Conservation (phyloP, 2,888 invertebrate genomes). For the Archips crataeganus region DNA sequence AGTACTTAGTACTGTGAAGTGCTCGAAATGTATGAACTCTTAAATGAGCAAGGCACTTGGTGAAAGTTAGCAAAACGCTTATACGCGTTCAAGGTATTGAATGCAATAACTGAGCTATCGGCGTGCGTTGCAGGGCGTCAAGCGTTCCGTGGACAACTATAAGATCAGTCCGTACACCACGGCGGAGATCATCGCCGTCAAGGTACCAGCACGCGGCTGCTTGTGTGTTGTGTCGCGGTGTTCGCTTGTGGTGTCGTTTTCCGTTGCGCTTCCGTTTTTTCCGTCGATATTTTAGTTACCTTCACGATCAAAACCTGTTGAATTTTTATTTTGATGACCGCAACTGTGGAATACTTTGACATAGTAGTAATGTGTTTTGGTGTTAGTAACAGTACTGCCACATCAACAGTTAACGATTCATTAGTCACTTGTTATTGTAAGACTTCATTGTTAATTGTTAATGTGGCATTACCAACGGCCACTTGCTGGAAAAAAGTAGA, state of each 20-base stretch:
- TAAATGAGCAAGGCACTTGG: no score
- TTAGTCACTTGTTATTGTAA: not conserved
- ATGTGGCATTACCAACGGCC: not conserved
- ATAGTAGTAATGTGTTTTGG: not conserved
- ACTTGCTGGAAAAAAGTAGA: no score
- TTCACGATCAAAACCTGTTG: not conserved
- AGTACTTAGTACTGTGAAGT: no score
- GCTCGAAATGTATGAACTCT: no score
- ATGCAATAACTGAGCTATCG: slow-evolving; percentile 1
- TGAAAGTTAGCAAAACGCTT: no score
- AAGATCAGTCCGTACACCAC: slow-evolving; percentile 85
- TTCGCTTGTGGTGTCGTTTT: slow-evolving; percentile 18
- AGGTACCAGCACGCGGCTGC: slow-evolving; percentile 88
- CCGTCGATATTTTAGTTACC: not conserved
- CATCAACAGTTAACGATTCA: not conserved
- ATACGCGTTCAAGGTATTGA: not conserved
- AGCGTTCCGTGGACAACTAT: slow-evolving; percentile 95
- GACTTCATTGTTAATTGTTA: not conserved
- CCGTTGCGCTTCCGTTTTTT: slow-evolving; percentile 29
- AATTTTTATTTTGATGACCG: no score
- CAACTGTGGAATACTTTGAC: not conserved
- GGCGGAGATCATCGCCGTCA: slow-evolving; percentile 98
- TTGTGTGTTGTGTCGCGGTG: slow-evolving; percentile 19
- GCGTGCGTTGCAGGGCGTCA: slow-evolving; percentile 90
- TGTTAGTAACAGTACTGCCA: not conserved